Percentiles rank a stretch among this genome's conserved stretches.
These are phyloP conservation scores for Sipha flava DNA, from an alignment of 1,140 invertebrate genomes.

Conservation along the genomic window DNA sequence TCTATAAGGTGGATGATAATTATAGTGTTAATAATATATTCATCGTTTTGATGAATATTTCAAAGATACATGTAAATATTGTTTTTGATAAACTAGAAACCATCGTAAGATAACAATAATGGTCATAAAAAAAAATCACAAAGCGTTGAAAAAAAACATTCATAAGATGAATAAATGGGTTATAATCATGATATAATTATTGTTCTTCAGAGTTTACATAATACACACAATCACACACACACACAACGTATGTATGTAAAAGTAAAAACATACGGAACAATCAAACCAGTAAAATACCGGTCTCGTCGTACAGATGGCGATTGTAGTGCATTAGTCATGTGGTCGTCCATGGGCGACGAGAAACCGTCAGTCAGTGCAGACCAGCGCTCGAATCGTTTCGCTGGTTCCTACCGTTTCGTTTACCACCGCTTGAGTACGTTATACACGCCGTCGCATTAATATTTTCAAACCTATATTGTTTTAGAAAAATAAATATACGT, in stretches of 20 bases:
- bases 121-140: too few species aligned
- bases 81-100: not conserved
- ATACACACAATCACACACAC: too few species aligned
- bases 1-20: too few species aligned
- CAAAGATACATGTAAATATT: not conserved
- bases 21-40: too few species aligned
- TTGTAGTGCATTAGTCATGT: slow-evolving; percentile 1
- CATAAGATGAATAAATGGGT: too few species aligned
- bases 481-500: not conserved
- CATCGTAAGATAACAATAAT: not conserved
- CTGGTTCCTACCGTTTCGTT: not conserved
- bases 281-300: not conserved
- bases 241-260: too few species aligned
- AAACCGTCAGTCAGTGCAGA: slow-evolving; percentile 26
- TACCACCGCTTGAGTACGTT: not conserved
- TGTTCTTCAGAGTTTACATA: too few species aligned
- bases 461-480: not conserved
- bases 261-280: not conserved
- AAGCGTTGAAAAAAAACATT: too few species aligned
- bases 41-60: too few species aligned
- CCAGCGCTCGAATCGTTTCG: slow-evolving; percentile 17
- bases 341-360: slow-evolving; percentile 6
- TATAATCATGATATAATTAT: too few species aligned
- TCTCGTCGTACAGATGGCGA: slow-evolving; percentile 19
- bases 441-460: not conserved